These are phyloP conservation scores for Elachura formosa DNA, from an alignment of 2,113 vertebrate genomes.

Conservation along the genomic window DNA sequence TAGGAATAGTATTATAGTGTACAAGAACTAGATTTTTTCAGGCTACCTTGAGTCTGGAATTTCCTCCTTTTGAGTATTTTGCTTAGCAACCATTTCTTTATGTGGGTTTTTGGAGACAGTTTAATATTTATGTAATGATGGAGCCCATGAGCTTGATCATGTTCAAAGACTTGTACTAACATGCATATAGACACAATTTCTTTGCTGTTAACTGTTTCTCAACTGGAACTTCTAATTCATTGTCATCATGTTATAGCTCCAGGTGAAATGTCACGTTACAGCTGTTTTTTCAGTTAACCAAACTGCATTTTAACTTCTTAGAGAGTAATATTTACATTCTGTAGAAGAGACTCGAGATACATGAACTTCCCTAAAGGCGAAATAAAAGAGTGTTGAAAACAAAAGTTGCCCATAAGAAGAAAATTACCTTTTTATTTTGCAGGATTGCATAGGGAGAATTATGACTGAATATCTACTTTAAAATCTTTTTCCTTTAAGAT, in stretches of 20 bases:
- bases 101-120: neutral
- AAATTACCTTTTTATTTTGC: neutral
- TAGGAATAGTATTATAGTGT: neutral
- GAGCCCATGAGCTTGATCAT: neutral
- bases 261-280: neutral
- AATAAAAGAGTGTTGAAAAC: slow-evolving; percentile 37
- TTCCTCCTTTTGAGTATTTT: neutral
- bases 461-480: neutral
- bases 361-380: slow-evolving; percentile 41
- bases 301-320: slow-evolving; percentile 31
- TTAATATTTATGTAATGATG: neutral
- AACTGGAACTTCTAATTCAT: slow-evolving; percentile 20
- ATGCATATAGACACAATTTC: neutral
- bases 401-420: neutral
- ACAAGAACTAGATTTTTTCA: neutral
- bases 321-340: slow-evolving; percentile 33
- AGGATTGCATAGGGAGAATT: neutral
- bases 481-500: neutral
- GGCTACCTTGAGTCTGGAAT: neutral
- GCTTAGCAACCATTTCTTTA: neutral
- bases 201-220: slow-evolving; percentile 12
- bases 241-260: slow-evolving; percentile 24
- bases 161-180: neutral
- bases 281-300: slow-evolving; percentile 26
- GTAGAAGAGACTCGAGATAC: slow-evolving; percentile 13